Evolutionary conservation across 2,888 invertebrate genomes (phyloP).

Genomic region (Adineta ricciae): DNA sequence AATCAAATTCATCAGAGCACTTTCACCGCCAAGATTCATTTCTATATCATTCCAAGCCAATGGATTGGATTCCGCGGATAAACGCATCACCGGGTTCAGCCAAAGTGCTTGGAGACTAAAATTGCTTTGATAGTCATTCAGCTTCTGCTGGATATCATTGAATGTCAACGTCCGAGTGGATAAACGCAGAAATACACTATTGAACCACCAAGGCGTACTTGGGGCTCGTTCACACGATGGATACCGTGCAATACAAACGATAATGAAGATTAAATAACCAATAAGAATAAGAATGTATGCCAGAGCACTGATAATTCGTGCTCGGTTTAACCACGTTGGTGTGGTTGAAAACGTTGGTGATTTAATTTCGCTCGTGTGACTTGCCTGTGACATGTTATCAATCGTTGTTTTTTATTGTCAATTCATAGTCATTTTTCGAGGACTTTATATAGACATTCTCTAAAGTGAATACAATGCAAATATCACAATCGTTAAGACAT

Average conservation of each 20-base stretch:
- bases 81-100: not conserved
- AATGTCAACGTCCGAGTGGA: not conserved
- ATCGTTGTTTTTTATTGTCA: not conserved
- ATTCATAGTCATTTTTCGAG: not conserved
- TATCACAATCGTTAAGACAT: not conserved
- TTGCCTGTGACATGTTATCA: not conserved
- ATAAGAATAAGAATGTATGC: not conserved
- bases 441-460: not conserved
- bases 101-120: not conserved
- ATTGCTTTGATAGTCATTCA: not conserved
- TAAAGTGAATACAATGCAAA: not conserved
- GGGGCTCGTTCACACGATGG: not conserved
- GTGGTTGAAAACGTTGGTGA: not conserved
- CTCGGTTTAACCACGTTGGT: not conserved
- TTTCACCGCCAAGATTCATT: not conserved
- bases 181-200: not conserved
- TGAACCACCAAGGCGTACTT: not conserved
- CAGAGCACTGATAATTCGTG: not conserved
- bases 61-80: not conserved
- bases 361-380: not conserved
- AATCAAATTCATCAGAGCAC: not conserved
- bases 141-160: not conserved
- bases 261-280: not conserved
- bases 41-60: not conserved
- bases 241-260: not conserved